Base-by-base conservation (phyloP, 2,113 vertebrate species). In the Stegastes partitus region DNA sequence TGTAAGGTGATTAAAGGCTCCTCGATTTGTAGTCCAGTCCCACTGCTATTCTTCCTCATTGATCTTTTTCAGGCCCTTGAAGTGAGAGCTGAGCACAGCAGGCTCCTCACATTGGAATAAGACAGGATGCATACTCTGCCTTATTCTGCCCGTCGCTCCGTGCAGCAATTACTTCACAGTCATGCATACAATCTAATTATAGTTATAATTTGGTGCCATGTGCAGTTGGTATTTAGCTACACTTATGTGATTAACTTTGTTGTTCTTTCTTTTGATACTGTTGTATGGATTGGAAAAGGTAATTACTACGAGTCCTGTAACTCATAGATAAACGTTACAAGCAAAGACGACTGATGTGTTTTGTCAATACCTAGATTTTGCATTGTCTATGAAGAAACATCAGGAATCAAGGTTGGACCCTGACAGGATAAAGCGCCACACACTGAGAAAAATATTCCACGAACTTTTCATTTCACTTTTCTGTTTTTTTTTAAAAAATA, bases 1-100 rank as follows among this genome's bases (percentile, higher is more conserved):
- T 86, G 85, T 75, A 66, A 86, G 87, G 89, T 93, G 92, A 93
- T 92, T 93, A 93, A 90, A 91, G 75, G 78, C 77, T 79, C 81
- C 79, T 91, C 83, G 87, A 89, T 91, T 89, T 91, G 85, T 81
- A 89, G 86, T 86, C 83, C 69, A 45, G 83, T 90, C 87, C 90
- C 85, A 61, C 75, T 59, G 88, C 88, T 87, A 39, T 87, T 86
- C 87, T 82, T 76, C 73, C 61, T 73, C 70, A 90, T 90, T 92
- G 88, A 92, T 91, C 87, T 88, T 74, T 81, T 89, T 82, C 81
- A 67, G 64, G 68, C 77, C 82, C 83, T 89, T 80, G 77, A 89
- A 84, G 81, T 65, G 73, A 84, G 78, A 79, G 74, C 72, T 54
- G 72, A 61, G 49, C 63, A 11, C 85, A 76, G 83, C 81, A 68